Base-by-base conservation (phyloP, 2,797 vertebrate species). In the Gila robusta region DNA sequence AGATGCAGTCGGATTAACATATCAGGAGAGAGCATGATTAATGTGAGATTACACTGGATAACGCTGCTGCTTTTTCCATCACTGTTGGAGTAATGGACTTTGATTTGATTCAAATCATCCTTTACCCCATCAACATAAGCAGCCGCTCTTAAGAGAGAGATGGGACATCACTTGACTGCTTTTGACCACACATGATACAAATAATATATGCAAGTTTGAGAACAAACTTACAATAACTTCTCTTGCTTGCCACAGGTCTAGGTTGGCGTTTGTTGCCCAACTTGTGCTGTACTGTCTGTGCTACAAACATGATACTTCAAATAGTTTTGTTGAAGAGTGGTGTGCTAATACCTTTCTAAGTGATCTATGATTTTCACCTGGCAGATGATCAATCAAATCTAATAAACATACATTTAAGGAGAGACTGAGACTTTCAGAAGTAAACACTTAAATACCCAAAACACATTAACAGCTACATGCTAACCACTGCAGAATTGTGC, bases 11-110 rank as follows among this genome's bases (percentile, higher is more conserved):
- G 86, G 90, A 90, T 83, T 88, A 89, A 88, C 90, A 85, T 84
- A 84, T 90, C 89, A 87, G 82, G 89, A 87, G 89, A 88, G 84
- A 76, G 77, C 76, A 56, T 91, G 92, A 92, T 92, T 91, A 92
- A 91, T 91, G 91, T 87, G 79, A 88, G 87, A 89, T 88, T 89
- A 90, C 89, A 86, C 88, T 88, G 81, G 82, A 88, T 87, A 83
- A 84, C 86, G n/a, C 88, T 79, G 82, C 86, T 80, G 81, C 90
- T 89, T 89, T 89, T 89, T 91, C 89, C 79, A 71, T 91, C 90
- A 89, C 88, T 85, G 87, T 88, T 90, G 89, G 83, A 85, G 89
- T 92, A 92, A 93, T 88, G 89, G 86, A 84, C 90, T 90, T 86
- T 89, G 86, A 88, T 91, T 89, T 88, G 79, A 91, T 89, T 88